These are phyloP conservation scores for Microctenopoma steveboyesi DNA, from an alignment of 2,797 vertebrate species.

Conservation along the genomic window DNA sequence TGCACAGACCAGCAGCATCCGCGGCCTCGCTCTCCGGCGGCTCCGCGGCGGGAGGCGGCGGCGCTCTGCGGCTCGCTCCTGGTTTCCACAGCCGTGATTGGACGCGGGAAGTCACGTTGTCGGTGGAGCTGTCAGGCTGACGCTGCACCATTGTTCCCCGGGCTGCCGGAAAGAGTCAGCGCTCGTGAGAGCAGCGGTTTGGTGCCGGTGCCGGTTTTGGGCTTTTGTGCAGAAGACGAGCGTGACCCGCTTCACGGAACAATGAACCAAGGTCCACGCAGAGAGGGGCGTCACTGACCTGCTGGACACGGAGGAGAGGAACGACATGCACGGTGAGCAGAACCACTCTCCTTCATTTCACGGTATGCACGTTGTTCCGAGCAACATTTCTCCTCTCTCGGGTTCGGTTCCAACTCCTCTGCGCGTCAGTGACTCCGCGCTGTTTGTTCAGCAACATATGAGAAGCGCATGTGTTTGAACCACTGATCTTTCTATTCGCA, in stretches of 20 bases:
- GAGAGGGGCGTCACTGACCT: constrained; percentile 63
- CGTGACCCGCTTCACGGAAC: constrained; percentile 32
- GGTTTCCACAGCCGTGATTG: constrained; percentile 70
- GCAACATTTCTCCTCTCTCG: neutral
- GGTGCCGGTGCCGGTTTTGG: constrained; percentile 22
- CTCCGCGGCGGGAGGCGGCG: constrained; percentile 38
- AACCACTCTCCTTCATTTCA: constrained; percentile 21
- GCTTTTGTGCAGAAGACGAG: constrained; percentile 33
- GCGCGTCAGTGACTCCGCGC: constrained; percentile 27
- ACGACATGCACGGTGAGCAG: constrained; percentile 83
- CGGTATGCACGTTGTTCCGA: neutral
- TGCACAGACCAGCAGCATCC: neutral
- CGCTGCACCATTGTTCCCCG: constrained; percentile 86
- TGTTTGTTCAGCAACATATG: neutral
- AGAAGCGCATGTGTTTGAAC: neutral
- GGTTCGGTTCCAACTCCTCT: constrained; percentile 52
- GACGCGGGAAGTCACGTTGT: constrained; percentile 80
- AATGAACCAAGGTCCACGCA: constrained; percentile 45
- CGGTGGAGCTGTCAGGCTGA: constrained; percentile 75
- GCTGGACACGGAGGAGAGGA: constrained; percentile 54
- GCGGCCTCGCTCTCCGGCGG: constrained; percentile 9
- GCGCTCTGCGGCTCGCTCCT: constrained; percentile 62
- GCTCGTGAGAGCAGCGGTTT: constrained; percentile 47
- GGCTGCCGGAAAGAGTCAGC: constrained; percentile 76
- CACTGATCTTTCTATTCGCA: neutral